Evolutionary conservation across 2,888 invertebrate genomes (phyloP).

Genomic region (Hedya salicella): DNA sequence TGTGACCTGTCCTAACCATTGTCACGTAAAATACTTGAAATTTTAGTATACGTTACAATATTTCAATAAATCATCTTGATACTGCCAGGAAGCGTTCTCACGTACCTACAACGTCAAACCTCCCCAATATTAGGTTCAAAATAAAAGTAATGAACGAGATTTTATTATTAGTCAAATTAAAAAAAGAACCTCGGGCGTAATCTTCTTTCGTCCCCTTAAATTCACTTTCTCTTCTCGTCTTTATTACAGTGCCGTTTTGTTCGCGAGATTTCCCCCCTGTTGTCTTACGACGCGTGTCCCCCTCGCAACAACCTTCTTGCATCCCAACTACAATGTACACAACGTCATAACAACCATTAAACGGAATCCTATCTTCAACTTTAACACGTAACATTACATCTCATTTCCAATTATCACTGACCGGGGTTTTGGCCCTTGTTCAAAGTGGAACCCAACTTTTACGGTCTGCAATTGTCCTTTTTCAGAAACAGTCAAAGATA

Average conservation of each 20-base stretch:
- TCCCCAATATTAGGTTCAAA: constrained; percentile 46
- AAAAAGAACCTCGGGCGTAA: constrained; percentile 79
- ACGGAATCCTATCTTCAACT: constrained; percentile 65
- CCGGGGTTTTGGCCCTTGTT: constrained; percentile 46
- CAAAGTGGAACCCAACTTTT: constrained; percentile 58
- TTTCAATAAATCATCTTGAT: too few relatives aligned
- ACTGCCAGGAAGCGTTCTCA: neutral
- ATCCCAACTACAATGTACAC: constrained; percentile 58
- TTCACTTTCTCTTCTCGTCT: constrained; percentile 87
- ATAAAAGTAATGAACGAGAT: constrained; percentile 55
- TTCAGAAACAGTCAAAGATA: constrained; percentile 72
- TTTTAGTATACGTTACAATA: too few relatives aligned
- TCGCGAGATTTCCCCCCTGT: constrained; percentile 85
- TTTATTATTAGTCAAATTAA: constrained; percentile 81
- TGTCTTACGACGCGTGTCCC: constrained; percentile 78
- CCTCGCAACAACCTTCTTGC: constrained; percentile 70
- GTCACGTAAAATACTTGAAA: too few relatives aligned
- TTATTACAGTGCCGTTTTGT: constrained; percentile 86
- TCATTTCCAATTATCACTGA: constrained; percentile 67
- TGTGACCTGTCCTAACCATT: too few relatives aligned
- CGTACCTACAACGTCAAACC: neutral
- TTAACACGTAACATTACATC: constrained; percentile 69
- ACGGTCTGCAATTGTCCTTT: constrained; percentile 76
- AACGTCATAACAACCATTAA: constrained; percentile 72
- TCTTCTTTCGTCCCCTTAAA: constrained; percentile 85